Conservation (phyloP, 1,140 invertebrate species). For the Drosophila ironensis region DNA sequence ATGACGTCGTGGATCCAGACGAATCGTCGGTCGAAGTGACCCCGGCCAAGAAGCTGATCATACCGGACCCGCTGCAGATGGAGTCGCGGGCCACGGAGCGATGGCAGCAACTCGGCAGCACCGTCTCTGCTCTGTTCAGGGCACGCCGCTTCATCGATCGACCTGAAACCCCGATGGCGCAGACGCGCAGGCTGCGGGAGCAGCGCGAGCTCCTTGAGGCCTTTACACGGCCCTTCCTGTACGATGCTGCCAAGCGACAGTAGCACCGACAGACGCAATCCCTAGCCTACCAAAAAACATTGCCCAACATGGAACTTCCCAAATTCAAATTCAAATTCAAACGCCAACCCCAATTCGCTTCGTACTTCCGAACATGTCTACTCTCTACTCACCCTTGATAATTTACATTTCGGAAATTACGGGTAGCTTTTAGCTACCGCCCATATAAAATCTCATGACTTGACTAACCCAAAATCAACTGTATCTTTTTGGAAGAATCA, state of each 20-base stretch:
- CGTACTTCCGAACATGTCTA: background rate
- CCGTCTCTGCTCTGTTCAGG: constrained; percentile 46
- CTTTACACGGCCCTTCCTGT: constrained; percentile 55
- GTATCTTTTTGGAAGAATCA: too few relatives aligned
- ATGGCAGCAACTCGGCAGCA: constrained; percentile 50
- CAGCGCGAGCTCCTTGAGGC: constrained; percentile 54
- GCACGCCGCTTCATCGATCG: constrained; percentile 30
- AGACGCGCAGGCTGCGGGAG: constrained; percentile 41
- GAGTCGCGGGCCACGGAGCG: constrained; percentile 46
- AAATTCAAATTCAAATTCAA: constrained; percentile 5
- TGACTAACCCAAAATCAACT: too few relatives aligned
- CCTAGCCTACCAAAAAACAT: background rate
- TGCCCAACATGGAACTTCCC: background rate
- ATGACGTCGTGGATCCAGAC: too few relatives aligned
- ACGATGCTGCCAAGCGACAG: constrained; percentile 13
- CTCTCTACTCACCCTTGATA: too few relatives aligned
- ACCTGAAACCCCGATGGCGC: constrained; percentile 20
- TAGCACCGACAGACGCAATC: background rate
- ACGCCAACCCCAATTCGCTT: background rate
- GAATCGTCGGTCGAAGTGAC: too few relatives aligned
- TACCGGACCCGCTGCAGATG: background rate
- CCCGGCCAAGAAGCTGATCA: background rate
- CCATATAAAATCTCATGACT: too few relatives aligned
- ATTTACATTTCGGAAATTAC: too few relatives aligned
- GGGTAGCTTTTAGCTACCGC: too few relatives aligned